phyloP scores from a whole-genome alignment of 2,888 invertebrate genomes.

The Megalurothrips usitatus region DNA sequence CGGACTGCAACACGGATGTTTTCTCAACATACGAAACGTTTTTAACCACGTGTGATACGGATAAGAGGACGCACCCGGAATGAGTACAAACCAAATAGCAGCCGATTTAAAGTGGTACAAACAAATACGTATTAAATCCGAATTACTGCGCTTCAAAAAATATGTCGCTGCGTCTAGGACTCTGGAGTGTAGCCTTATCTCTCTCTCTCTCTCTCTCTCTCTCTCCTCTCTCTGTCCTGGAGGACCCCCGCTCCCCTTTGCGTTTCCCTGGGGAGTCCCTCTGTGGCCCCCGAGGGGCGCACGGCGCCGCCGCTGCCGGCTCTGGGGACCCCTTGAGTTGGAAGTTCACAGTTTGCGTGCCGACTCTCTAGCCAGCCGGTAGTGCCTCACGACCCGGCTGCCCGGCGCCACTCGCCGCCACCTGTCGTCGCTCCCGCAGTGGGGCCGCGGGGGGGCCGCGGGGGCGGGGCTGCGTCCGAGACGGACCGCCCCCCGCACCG shows the following conservation, averaged over 20 bases:
- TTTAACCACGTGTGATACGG: too few species aligned
- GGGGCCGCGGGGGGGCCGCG: background rate
- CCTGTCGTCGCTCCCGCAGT: constrained; percentile 15
- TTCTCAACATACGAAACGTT: too few species aligned
- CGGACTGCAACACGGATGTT: too few species aligned
- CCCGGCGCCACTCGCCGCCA: background rate
- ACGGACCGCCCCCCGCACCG: background rate
- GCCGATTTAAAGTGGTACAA: too few species aligned
- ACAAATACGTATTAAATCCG: too few species aligned
- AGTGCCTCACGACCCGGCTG: background rate
- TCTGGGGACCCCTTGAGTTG: constrained; percentile 2
- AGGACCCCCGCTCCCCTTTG: background rate
- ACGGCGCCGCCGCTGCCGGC: background rate
- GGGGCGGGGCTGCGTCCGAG: background rate
- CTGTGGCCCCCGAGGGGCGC: background rate
- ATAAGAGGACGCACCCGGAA: too few species aligned
- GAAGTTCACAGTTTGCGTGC: background rate
- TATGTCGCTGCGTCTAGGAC: too few species aligned
- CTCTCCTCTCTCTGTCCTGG: too few species aligned
- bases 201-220: too few species aligned
- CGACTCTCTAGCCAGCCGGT: background rate
- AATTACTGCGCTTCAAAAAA: too few species aligned
- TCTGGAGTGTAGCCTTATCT: too few species aligned
- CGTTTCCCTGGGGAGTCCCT: background rate
- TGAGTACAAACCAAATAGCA: too few species aligned